phyloP scores from a whole-genome alignment of 2,797 vertebrate species.

The Diplodus sargus region DNA sequence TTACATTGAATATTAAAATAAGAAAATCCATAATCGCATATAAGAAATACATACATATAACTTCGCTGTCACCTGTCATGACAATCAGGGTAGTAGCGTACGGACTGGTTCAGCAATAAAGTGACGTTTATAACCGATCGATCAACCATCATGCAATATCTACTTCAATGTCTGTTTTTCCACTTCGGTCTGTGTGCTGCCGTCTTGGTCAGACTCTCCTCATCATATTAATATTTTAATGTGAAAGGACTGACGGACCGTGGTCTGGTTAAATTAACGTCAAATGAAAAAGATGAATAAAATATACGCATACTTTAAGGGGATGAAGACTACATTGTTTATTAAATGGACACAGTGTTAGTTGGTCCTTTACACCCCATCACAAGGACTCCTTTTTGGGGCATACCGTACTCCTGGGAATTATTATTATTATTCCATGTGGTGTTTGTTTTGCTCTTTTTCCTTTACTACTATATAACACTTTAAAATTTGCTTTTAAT shows the following conservation, averaged over 20 bases:
- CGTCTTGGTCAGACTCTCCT: constrained; percentile 6
- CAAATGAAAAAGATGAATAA: constrained; percentile 43
- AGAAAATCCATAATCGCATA: too few relatives aligned
- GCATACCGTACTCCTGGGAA: too few relatives aligned
- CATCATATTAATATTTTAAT: constrained; percentile 44
- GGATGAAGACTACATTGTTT: constrained; percentile 20
- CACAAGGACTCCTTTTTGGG: neutral
- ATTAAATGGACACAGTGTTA: constrained; percentile 18
- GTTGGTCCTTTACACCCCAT: neutral
- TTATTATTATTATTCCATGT: too few relatives aligned
- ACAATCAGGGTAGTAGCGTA: neutral
- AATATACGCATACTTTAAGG: constrained; percentile 22
- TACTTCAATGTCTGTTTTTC: neutral
- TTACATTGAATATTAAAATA: too few relatives aligned
- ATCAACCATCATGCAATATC: constrained; percentile 10
- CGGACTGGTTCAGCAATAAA: too few relatives aligned
- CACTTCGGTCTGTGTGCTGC: constrained; percentile 1
- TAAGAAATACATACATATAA: neutral
- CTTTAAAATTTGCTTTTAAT: neutral
- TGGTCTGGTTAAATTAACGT: constrained; percentile 39
- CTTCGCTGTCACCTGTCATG: neutral
- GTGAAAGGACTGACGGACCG: constrained; percentile 21
- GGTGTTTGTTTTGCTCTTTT: neutral
- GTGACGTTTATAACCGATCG: neutral
- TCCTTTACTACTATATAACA: neutral